A percentile compares a stretch with the other conserved stretches of the same genome.
Conservation (phyloP, 2,113 vertebrate genomes). For the Nothocercus julius region DNA sequence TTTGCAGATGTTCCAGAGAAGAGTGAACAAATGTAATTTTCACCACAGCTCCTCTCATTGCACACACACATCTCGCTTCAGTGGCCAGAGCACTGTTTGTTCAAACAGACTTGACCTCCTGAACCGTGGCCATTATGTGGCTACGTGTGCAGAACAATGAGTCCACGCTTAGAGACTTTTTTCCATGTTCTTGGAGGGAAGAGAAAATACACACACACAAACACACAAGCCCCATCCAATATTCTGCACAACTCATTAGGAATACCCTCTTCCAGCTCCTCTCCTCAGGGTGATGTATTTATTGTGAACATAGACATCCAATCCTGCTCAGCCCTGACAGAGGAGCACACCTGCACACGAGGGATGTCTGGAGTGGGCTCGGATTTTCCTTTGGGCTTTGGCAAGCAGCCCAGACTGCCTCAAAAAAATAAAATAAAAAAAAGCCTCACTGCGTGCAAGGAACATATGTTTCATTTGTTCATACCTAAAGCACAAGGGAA, state of each 20-base stretch:
- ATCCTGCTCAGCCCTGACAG: neutral
- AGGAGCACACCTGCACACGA: constrained; percentile 50
- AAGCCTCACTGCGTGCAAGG: neutral
- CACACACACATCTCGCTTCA: neutral
- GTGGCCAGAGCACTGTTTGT: constrained; percentile 35
- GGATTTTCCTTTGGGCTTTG: constrained; percentile 69
- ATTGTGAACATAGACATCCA: neutral
- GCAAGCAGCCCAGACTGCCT: constrained; percentile 55
- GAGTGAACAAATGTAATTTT: neutral
- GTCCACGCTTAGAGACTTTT: constrained; percentile 11
- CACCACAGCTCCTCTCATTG: neutral
- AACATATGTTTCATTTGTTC: constrained; percentile 53
- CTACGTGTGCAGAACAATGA: constrained; percentile 23
- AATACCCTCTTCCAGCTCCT: constrained; percentile 47
- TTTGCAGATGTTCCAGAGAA: constrained; percentile 22
- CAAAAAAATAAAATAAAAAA: neutral
- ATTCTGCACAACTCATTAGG: constrained; percentile 60
- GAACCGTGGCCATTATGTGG: constrained; percentile 21
- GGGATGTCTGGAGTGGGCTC: constrained; percentile 52
- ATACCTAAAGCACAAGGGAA: neutral
- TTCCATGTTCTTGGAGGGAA: constrained; percentile 61
- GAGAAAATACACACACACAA: neutral
- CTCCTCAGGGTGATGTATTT: constrained; percentile 42
- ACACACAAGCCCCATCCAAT: neutral
- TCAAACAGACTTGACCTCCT: constrained; percentile 22